Evolutionary conservation across 2,797 vertebrate genomes (phyloP), one percentile per base, ranked within the genome.

Genomic region (Centroberyx gerrardi): DNA sequence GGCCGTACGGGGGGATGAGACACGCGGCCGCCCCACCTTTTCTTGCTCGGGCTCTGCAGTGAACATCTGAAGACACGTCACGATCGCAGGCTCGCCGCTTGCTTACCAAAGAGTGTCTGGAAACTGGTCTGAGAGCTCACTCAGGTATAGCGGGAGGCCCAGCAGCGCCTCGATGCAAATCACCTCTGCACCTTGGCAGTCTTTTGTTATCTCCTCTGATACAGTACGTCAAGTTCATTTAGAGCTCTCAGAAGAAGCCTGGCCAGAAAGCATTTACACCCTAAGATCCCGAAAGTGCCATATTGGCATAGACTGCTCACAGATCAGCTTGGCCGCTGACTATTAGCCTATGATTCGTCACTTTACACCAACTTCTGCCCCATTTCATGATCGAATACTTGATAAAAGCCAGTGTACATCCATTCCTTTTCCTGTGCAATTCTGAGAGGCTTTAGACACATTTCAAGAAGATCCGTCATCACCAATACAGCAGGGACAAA

Each of bases 181-280:
- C 91, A 88, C 77, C 85, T 83, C 64, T 15, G 67, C 82, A 87
- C 78, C 72, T 65, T 85, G 87, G 85, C 87, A 90, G 79, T 91
- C 87, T 86, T 90, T 83, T 93, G 86, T 87, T 85, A 84, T 91
- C 84, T 84, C 89, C 85, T 90, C 87, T 87, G 89, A 89, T 90
- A 90, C 85, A 90, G 82, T 75, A 74, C 42, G 85, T 90, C 91
- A 89, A 58, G 78, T 91, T 90, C 79, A 87, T 92, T 91, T 85
- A 90, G 75, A 52, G 49, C 71, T 76, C 70, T 84, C 74, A 70
- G 46, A 53, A 84, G 76, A 83, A 72, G 74, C 56, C 65, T 3
- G 55, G 76, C 81, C 80, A 84, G 73, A 72, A 70, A 60, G 62
- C 46, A 70, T 83, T 82, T 85, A 64, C 82, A 72, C 85, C 74